Evolutionary conservation across 2,888 invertebrate species (phyloP), one percentile per base, ranked within the genome.

Genomic region (Ophonus ardosiacus): DNA sequence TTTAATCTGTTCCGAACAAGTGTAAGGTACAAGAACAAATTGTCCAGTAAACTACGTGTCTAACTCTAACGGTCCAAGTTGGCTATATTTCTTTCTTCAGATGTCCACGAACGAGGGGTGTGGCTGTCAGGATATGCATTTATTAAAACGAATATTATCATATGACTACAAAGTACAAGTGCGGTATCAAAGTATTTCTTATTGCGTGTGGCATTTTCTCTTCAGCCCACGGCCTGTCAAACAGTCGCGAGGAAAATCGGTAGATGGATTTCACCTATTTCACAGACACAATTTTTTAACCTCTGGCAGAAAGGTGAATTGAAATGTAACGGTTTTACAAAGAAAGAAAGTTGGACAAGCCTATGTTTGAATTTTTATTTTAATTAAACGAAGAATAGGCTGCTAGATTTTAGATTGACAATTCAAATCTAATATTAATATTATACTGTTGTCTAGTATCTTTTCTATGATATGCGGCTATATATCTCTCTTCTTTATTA

Each of bases 81-180:
- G 43, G 15, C 40, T 15, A 74, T 74, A 74, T 74, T 74, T 74
- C 43, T 74, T 43, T 74, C 68, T 74, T 74, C 71, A 74, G 40
- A 40, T 68, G 68, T 68, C 38, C 71, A 40, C 43, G 40, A 18
- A 31, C 18, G 18, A 40, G 24, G 40, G 71, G 71, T 15, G 71
- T 74, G 71, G 40, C 71, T 74, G 71, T 74, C 71, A 74, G 71
- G 51, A 74, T 74, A 74, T 18, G 71, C 18, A 74, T 74, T 40
- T 43, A 38, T 40, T 74, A 40, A 31, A 43, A 65, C 15, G 71
- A 43, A 74, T 74, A 74, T 74, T 74, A 74, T 74, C 43, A 74
- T 74, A 74, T n/a, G 24, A 24, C 24, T 65, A 17, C 10, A 17
- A 18, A 61, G 24, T 51, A 21, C 21, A 15, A 15, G 24, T 68